Conservation (phyloP, 2,797 vertebrate species). For the Esox masquinongy region DNA sequence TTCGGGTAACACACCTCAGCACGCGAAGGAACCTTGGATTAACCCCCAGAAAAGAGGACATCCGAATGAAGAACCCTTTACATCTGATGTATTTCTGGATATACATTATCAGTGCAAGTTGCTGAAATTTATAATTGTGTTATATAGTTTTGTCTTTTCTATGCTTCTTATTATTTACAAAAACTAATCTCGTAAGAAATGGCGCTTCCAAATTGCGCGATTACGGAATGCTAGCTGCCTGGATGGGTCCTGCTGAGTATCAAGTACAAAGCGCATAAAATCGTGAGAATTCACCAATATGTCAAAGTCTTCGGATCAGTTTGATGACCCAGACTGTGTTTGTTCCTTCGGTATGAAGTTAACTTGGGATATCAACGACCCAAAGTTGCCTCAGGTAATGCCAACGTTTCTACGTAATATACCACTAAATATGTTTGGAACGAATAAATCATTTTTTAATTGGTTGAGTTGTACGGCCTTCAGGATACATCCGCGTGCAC, state of each 20-base stretch:
- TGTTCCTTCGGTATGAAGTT: slow-evolving; percentile 84
- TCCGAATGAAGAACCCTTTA: neutral
- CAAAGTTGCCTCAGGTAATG: slow-evolving; percentile 90
- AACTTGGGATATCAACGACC: slow-evolving; percentile 96
- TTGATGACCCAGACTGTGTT: slow-evolving; percentile 54
- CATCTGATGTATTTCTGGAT: neutral
- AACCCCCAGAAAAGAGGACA: neutral
- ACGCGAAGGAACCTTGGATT: slow-evolving; percentile 24
- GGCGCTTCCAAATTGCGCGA: neutral
- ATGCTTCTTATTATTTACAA: neutral
- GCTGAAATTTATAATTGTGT: neutral
- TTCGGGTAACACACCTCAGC: slow-evolving; percentile 30
- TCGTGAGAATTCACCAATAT: slow-evolving; percentile 43
- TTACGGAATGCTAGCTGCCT: neutral
- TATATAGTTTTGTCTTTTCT: neutral
- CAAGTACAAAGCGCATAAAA: neutral
- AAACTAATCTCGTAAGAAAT: neutral
- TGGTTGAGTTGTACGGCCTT: neutral
- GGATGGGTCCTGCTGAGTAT: neutral
- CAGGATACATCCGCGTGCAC: neutral
- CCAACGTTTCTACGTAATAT: too few species aligned
- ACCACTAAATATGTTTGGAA: neutral
- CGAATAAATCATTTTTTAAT: neutral
- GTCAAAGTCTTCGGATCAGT: slow-evolving; percentile 72
- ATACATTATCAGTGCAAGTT: neutral